phyloP scores from a whole-genome alignment of 1,140 invertebrate genomes.

The Drosophila littoralis region DNA sequence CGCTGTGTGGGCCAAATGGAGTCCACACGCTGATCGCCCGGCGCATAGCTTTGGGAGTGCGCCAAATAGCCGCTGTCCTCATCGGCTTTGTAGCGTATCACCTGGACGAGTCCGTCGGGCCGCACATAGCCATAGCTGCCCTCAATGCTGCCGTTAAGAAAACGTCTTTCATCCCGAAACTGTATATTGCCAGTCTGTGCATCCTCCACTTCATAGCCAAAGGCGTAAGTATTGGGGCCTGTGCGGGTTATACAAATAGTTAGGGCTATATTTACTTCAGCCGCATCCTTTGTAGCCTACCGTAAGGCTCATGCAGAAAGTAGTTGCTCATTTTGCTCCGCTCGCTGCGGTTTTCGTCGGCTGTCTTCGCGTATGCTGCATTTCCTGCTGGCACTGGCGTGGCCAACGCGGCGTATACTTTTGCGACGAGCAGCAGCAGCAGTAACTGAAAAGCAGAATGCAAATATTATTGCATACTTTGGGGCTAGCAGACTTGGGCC shows the following conservation, averaged over 20 bases:
- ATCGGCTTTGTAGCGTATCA: conserved; percentile 87
- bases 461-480: conserved; percentile 26
- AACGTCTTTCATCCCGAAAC: conserved; percentile 88
- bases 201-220: conserved; percentile 89
- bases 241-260: not conserved
- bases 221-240: conserved; percentile 88
- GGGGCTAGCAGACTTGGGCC: not conserved
- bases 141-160: conserved; percentile 87
- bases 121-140: conserved; percentile 89
- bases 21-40: conserved; percentile 41
- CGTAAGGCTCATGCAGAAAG: conserved; percentile 71
- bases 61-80: conserved; percentile 85
- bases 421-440: conserved; percentile 57
- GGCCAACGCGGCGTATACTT: conserved; percentile 65
- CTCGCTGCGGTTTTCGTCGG: conserved; percentile 21
- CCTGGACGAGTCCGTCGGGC: conserved; percentile 86
- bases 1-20: conserved; percentile 65
- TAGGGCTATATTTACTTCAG: not conserved
- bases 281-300: conserved; percentile 46
- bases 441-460: not conserved
- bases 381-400: conserved; percentile 22
- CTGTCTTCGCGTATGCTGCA: conserved; percentile 45
- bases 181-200: conserved; percentile 87
- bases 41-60: conserved; percentile 55
- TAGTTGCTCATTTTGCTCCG: conserved; percentile 62